Conservation (phyloP, 2,888 invertebrate genomes). For the Aethes cnicana region DNA sequence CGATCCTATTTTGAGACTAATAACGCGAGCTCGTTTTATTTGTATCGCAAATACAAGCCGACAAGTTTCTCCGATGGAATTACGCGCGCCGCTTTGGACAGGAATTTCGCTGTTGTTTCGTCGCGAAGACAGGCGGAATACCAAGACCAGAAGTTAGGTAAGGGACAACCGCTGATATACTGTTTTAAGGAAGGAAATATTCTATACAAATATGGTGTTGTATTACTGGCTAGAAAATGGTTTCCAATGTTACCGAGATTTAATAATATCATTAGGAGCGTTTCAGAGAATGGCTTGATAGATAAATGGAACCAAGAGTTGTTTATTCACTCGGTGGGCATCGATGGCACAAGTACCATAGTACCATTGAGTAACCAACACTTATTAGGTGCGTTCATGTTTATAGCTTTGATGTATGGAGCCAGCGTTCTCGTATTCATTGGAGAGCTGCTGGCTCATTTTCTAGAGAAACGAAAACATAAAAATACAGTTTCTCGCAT, state of each 20-base stretch:
- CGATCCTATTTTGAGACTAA: slow-evolving; percentile 76
- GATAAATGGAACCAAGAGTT: slow-evolving; percentile 76
- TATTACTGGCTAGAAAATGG: slow-evolving; percentile 70
- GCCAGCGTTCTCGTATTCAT: slow-evolving; percentile 62
- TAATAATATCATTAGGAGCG: slow-evolving; percentile 71
- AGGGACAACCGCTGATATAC: slow-evolving; percentile 66
- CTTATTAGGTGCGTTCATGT: slow-evolving; percentile 73
- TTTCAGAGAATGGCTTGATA: slow-evolving; percentile 75
- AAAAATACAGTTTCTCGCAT: background rate
- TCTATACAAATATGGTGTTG: slow-evolving; percentile 77
- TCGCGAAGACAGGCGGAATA: slow-evolving; percentile 73
- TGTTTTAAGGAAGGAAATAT: slow-evolving; percentile 74
- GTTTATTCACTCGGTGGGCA: slow-evolving; percentile 52
- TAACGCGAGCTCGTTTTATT: slow-evolving; percentile 73
- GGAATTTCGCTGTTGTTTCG: slow-evolving; percentile 72
- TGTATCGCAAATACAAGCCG: slow-evolving; percentile 73
- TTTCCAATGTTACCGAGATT: slow-evolving; percentile 71
- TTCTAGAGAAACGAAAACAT: background rate
- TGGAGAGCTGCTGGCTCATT: slow-evolving; percentile 49
- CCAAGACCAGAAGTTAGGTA: slow-evolving; percentile 70
- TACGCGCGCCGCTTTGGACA: slow-evolving; percentile 57
- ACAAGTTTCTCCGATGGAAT: slow-evolving; percentile 70
- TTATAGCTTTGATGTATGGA: slow-evolving; percentile 69
- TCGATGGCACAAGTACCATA: slow-evolving; percentile 56
- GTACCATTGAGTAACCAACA: slow-evolving; percentile 66